These are phyloP conservation scores for Enteromius treurensis DNA, from an alignment of 2,797 vertebrate species.

Conservation along the genomic window DNA sequence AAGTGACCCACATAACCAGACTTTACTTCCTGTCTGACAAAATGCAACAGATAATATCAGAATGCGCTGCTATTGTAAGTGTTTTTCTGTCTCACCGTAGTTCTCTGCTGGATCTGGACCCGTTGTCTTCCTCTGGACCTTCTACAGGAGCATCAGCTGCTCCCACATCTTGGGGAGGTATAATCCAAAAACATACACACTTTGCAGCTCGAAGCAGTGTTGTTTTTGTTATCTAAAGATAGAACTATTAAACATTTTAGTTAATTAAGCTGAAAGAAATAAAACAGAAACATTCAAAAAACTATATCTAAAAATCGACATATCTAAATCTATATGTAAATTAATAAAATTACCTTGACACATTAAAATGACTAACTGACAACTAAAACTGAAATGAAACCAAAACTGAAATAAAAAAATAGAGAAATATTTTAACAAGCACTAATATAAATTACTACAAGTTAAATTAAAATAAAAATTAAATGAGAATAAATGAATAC, in stretches of 20 bases:
- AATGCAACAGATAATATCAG: neutral
- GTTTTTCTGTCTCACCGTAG: conserved; percentile 69
- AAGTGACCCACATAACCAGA: conserved; percentile 47
- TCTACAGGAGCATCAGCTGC: conserved; percentile 78
- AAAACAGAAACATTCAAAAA: neutral
- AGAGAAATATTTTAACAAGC: neutral
- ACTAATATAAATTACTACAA: neutral
- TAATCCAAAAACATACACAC: conserved; percentile 46
- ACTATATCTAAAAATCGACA: no score
- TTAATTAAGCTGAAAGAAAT: neutral
- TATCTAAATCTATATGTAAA: no score
- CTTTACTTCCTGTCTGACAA: conserved; percentile 14
- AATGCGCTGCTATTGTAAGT: neutral
- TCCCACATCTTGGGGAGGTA: conserved; percentile 95
- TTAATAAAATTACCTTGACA: neutral
- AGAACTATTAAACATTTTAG: neutral
- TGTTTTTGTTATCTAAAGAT: neutral
- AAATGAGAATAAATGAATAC: neutral
- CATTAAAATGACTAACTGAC: neutral
- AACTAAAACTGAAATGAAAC: neutral
- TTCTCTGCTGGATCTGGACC: conserved; percentile 94
- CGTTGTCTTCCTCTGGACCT: conserved; percentile 84
- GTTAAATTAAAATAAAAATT: neutral
- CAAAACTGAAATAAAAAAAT: neutral
- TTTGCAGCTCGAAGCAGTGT: neutral